Percentiles rank a stretch among this genome's conserved stretches.
These are phyloP conservation scores for Melanostoma mellinum DNA, from an alignment of 2,888 invertebrate genomes.

Conservation along the genomic window DNA sequence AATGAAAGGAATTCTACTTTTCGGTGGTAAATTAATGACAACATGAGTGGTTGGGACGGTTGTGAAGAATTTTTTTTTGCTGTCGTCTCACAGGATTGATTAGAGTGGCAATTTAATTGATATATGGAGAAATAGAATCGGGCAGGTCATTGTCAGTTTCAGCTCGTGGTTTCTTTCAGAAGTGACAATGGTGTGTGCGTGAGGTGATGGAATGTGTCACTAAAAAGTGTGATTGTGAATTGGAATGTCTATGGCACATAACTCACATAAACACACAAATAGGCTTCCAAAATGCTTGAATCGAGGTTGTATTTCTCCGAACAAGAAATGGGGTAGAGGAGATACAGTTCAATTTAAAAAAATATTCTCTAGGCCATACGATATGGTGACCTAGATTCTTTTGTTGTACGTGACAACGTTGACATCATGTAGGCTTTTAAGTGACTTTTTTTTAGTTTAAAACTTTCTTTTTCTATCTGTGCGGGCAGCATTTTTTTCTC, in stretches of 20 bases:
- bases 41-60: slow-evolving; percentile 30
- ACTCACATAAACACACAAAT: neutral
- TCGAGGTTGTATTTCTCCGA: neutral
- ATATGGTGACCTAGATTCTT: slow-evolving; percentile 43
- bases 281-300: neutral
- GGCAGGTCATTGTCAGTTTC: slow-evolving; percentile 1
- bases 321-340: slow-evolving; percentile 18
- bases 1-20: slow-evolving; percentile 49
- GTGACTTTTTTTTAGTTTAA: slow-evolving; percentile 34
- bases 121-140: slow-evolving; percentile 7
- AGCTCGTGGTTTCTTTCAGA: neutral
- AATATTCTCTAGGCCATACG: slow-evolving; percentile 11
- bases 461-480: neutral
- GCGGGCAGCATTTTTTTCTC: neutral
- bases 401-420: slow-evolving; percentile 12
- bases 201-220: slow-evolving; percentile 29
- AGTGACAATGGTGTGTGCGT: slow-evolving; percentile 34
- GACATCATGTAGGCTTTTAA: slow-evolving; percentile 45
- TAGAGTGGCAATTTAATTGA: slow-evolving; percentile 54
- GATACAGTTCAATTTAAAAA: slow-evolving; percentile 13
- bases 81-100: slow-evolving; percentile 34
- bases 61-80: neutral
- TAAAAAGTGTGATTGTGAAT: neutral
- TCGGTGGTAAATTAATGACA: slow-evolving; percentile 60
- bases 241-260: neutral